Conservation (phyloP, 2,797 vertebrate species). For the Meda fulgida region DNA sequence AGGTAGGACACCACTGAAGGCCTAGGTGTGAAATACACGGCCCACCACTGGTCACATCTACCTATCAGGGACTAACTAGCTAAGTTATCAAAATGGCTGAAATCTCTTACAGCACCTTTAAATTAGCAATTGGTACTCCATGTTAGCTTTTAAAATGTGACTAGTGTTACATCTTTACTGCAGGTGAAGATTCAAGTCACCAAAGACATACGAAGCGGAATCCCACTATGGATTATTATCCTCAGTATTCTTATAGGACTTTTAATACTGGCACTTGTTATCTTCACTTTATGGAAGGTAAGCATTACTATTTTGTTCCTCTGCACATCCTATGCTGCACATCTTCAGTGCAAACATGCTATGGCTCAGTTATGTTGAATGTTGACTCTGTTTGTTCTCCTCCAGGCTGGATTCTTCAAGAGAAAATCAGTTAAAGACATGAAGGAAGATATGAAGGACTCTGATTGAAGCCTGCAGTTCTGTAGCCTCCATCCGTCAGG, state of each 20-base stretch:
- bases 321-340: background rate
- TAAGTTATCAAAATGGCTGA: background rate
- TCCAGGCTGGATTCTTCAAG: slow-evolving; percentile 95
- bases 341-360: background rate
- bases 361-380: background rate
- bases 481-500: slow-evolving; percentile 52
- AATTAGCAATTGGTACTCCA: background rate
- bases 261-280: slow-evolving; percentile 90
- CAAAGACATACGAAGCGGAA: slow-evolving; percentile 85
- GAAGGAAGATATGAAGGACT: slow-evolving; percentile 79
- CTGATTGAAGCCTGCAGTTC: slow-evolving; percentile 39
- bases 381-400: slow-evolving; percentile 54
- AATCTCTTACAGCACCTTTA: background rate
- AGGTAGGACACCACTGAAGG: too few species aligned
- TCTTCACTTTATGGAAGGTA: slow-evolving; percentile 96
- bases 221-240: slow-evolving; percentile 94
- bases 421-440: slow-evolving; percentile 91
- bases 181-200: slow-evolving; percentile 90
- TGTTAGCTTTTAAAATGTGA: background rate
- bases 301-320: background rate
- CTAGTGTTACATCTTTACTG: slow-evolving; percentile 34
- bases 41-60: too few species aligned
- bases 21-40: too few species aligned
- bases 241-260: slow-evolving; percentile 91
- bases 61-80: too few species aligned